phyloP scores from a whole-genome alignment of 2,888 invertebrate species.

The Acholoe squamosa region DNA sequence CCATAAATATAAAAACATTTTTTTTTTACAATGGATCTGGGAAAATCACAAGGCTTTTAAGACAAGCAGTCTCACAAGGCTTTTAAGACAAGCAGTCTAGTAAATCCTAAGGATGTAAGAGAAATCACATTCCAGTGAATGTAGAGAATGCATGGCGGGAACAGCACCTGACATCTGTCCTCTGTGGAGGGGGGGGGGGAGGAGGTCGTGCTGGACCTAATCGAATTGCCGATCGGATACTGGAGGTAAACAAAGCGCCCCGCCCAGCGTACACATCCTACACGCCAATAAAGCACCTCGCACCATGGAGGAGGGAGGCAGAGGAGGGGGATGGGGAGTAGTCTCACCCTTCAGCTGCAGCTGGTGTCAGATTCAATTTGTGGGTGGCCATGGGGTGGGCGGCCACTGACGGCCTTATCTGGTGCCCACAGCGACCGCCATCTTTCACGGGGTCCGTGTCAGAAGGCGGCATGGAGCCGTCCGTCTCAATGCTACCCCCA shows the following conservation, averaged over 20 bases:
- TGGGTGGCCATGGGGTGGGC: background rate
- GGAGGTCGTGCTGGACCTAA: background rate
- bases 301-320: background rate
- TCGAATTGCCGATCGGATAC: background rate
- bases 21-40: no score
- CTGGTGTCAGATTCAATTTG: slow-evolving; percentile 37
- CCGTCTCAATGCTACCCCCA: background rate
- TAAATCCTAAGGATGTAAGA: no score
- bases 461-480: background rate
- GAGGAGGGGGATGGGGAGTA: background rate
- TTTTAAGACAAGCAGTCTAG: no score
- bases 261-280: background rate
- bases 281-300: background rate
- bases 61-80: no score
- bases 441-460: slow-evolving; percentile 15
- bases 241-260: background rate
- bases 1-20: no score
- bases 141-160: no score
- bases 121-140: no score
- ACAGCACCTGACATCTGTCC: no score
- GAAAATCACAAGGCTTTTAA: no score
- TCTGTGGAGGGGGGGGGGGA: no score
- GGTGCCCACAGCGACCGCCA: background rate
- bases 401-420: background rate
- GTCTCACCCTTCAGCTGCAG: background rate